Evolutionary conservation across 1,140 invertebrate genomes (phyloP).

Genomic region (Heliconius himera): DNA sequence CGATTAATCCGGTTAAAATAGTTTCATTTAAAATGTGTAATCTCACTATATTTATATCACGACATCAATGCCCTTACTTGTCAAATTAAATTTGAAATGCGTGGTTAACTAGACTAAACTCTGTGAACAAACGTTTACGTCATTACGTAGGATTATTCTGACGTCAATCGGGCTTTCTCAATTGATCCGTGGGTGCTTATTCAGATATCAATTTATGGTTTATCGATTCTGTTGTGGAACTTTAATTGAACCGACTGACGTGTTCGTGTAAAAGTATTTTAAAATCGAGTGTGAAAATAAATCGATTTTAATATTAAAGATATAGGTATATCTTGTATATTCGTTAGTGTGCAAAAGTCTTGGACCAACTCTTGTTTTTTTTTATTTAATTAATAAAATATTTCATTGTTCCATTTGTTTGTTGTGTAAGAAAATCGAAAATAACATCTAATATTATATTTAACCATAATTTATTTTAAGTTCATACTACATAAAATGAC

Average conservation of each 20-base stretch:
- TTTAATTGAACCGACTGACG: slow-evolving; percentile 13
- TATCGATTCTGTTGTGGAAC: slow-evolving; percentile 12
- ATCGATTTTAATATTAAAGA: not conserved
- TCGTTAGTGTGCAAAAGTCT: no score
- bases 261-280: not conserved
- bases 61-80: not conserved
- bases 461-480: no score
- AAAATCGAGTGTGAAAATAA: not conserved
- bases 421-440: no score
- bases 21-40: no score
- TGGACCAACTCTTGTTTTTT: no score
- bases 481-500: no score
- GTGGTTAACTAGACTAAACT: not conserved
- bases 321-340: no score
- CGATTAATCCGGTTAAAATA: no score
- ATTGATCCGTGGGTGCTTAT: slow-evolving; percentile 27
- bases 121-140: slow-evolving; percentile 20
- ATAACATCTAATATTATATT: no score
- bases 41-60: no score
- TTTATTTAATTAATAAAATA: no score
- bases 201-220: slow-evolving; percentile 15
- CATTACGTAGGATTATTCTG: slow-evolving; percentile 25
- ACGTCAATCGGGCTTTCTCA: slow-evolving; percentile 24
- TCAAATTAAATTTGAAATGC: slow-evolving; percentile 1
- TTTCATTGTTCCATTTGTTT: no score